Evolutionary conservation across 2,113 vertebrate genomes (phyloP), one percentile per base, ranked within the genome.

Genomic region (Myrmecophaga tridactyla): DNA sequence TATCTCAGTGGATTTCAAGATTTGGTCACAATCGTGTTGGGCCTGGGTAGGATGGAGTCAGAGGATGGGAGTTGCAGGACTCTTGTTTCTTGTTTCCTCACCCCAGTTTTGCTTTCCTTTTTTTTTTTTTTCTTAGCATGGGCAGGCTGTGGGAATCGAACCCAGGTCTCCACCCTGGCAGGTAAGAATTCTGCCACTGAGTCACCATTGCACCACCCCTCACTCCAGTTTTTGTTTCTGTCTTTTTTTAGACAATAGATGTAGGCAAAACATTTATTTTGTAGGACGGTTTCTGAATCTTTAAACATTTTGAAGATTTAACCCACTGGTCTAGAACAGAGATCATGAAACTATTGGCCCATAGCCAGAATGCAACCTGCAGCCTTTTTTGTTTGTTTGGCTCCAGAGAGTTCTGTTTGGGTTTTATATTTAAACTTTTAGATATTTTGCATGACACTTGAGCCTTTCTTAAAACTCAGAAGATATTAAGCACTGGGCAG

Each of bases 301-400:
- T 86, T 69, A 65, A 92, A 51, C 12, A 67, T 65, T 94, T 88
- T 83, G 89, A 48, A 48, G 46, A 48, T 48, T 48, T 92, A 93
- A 89, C 29, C 58, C 29, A 29, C 4, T 89, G 4, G 53, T 77
- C 46, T 83, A 65, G 11, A 92, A 51, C 39, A 88, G 36, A 90
- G n/a, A 43, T 72, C 20, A 46, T 77, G 27, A 48, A 86, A 82
- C 31, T 88, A 5, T 48, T 89, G 70, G n/a, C n/a, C 43, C 29
- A 20, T 18, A 21, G 2, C 83, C 41, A 15, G 39, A 84, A 96
- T 2, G 6, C 27, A 86, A 6, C 34, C 46, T 78, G 23, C 4
- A 77, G 46, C 31, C 15, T 67, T 51, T n/a, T 72, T 31, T 86
- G 60, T n/a, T 48, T n/a, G 43, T 90, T 88, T 65, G 13, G 31